phyloP scores from a whole-genome alignment of 1,140 invertebrate genomes.

The Gonioctena quinquepunctata region DNA sequence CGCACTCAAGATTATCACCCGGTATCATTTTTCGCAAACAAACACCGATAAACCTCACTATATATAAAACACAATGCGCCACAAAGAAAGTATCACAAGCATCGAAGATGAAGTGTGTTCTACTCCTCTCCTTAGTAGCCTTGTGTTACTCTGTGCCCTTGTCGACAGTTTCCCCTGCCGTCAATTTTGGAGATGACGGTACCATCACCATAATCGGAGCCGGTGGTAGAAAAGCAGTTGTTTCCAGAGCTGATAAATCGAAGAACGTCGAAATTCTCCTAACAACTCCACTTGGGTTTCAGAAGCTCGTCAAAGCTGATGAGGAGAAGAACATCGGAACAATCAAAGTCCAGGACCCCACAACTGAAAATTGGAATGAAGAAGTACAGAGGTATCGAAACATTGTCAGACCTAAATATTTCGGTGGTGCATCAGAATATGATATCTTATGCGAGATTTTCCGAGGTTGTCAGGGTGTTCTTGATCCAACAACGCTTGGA shows the following conservation, averaged over 20 bases:
- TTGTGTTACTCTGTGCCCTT: neutral
- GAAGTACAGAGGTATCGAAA: neutral
- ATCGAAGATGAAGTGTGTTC: neutral
- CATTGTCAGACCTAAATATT: no score
- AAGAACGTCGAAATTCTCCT: neutral
- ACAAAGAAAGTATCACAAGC: no score
- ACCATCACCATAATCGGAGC: neutral
- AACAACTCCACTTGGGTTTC: neutral
- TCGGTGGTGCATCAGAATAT: no score
- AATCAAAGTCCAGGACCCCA: neutral
- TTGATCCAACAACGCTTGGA: neutral
- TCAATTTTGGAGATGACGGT: neutral
- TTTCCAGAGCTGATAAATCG: neutral
- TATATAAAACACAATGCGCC: no score
- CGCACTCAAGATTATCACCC: no score
- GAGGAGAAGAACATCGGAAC: neutral
- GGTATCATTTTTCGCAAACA: no score
- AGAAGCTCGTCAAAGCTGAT: neutral
- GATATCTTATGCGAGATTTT: neutral
- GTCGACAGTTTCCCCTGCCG: neutral
- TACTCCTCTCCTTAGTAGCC: neutral
- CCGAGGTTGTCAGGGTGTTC: neutral
- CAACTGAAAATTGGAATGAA: no score
- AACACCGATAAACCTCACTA: no score
- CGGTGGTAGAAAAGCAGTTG: neutral